Evolutionary conservation across 2,888 invertebrate species (phyloP), one percentile per base, ranked within the genome.

Genomic region (Myopa tessellatipennis): DNA sequence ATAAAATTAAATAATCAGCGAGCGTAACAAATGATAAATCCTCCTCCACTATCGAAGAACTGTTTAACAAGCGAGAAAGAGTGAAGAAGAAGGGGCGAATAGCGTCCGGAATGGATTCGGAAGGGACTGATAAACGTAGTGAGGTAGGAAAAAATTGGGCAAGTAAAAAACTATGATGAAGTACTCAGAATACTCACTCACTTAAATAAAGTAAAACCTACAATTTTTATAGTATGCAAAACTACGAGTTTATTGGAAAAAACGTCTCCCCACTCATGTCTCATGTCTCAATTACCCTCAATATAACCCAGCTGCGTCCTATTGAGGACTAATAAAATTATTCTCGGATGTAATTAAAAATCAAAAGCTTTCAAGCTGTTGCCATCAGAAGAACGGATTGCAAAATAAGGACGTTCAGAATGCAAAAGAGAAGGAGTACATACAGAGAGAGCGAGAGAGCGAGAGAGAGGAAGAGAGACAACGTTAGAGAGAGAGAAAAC

Each of bases 271-370:
- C n/a, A 38, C 8, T 55, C 36, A 36, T 26, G 26, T 26, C 7
- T 45, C 45, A 45, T 10, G 45, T 45, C 45, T 45, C 7, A 38
- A 60, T 58, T 18, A 72, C 36, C 40, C 8, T 52, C 70, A 71
- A 55, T 71, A 38, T 12, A 18, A 65, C 26, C 52, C 70, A 16
- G 52, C 55, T 26, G 55, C 34, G 18, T 18, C 70, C 14, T 34
- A 1, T 40, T 61, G 26, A 61, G 34, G 45, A 73, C 73, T 72
- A 61, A 45, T 63, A 65, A 50, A 65, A 65, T 75, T 75, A 63
- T n/a, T 52, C 63, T 26, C 71, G 71, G 71, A 71, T 76, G 76
- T 76, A 72, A 76, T 76, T 71, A 76, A 76, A 76, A 76, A 76
- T 76, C 76, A 65, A 76, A 63, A 71, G 63, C 71, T 65, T 18